These are phyloP conservation scores for Microdon myrmicae DNA, from an alignment of 2,888 invertebrate species.

Conservation along the genomic window DNA sequence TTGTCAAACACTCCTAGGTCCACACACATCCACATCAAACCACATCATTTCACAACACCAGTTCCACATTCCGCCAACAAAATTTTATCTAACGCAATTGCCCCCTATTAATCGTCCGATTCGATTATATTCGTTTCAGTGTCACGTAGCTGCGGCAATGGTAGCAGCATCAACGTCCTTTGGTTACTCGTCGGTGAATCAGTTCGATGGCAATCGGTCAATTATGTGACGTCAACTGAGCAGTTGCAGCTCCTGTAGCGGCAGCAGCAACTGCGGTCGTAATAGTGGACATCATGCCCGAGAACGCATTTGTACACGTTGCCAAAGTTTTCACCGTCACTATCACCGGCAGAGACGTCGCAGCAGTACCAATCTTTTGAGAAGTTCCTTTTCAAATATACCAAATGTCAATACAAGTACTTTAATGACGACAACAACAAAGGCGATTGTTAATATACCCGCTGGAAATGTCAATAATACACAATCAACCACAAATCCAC, in stretches of 20 bases:
- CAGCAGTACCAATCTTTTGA: constrained; percentile 59
- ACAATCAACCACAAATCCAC: constrained; percentile 26
- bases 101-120: constrained; percentile 1
- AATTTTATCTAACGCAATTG: too few relatives aligned
- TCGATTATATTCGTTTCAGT: constrained; percentile 56
- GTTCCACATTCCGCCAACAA: too few relatives aligned
- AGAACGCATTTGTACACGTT: constrained; percentile 61
- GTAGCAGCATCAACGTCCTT: constrained; percentile 66
- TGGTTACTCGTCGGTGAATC: constrained; percentile 66
- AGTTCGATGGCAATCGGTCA: constrained; percentile 63
- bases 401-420: constrained; percentile 45
- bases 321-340: constrained; percentile 65
- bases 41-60: too few relatives aligned
- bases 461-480: constrained; percentile 28
- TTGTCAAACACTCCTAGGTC: too few relatives aligned
- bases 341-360: constrained; percentile 63
- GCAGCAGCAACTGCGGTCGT: constrained; percentile 65
- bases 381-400: constrained; percentile 54
- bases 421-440: constrained; percentile 54
- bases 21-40: too few relatives aligned
- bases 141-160: constrained; percentile 67
- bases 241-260: constrained; percentile 67
- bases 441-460: constrained; percentile 29
- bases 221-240: constrained; percentile 67
- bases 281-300: constrained; percentile 53